Base-by-base conservation (phyloP, 2,113 vertebrate species). In the Channa argus region DNA sequence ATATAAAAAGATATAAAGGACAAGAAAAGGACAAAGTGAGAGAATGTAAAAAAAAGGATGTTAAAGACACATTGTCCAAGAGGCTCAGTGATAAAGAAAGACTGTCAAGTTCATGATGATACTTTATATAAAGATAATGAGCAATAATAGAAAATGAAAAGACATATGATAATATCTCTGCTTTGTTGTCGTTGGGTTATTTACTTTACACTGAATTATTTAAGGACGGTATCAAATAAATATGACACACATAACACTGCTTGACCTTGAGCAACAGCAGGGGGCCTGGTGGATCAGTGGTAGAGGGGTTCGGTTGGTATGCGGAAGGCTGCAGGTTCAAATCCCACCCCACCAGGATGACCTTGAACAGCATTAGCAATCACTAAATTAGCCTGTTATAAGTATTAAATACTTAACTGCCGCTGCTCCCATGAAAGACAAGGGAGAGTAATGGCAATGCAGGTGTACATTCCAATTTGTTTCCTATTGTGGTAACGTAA, bases 1-100 rank as follows among this genome's bases (percentile, higher is more conserved):
- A 83, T 82, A 69, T 79, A 73, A 66, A 81, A 83, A 66, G 13
- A 84, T 36, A 71, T 58, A 68, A 73, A 79, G 82, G 82, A 85
- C 73, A 69, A 76, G 55, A 87, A 87, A 79, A 72, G 82, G 65
- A 79, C 14, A 1, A 72, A 77, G 85, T 77, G 62, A 85, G 50
- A 53, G 34, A 68, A 69, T 43, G 61, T 61, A 69, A 76, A 73
- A 47, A 43, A 47, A 85, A 77, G 56, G 50, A 76, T 74, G 63
- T 82, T 63, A 64, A 61, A 84, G 81, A 78, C 67, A 38, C 13
- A 59, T 46, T 64, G 47, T 68, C 33, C 64, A 61, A 78, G 68
- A 82, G 69, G 77, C 52, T 11, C 15, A 52, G 58, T 78, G 81
- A 82, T 89, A 77, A 86, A 89, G 56, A 71, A 43, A 75, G 15